These are phyloP conservation scores for Unio delphinus DNA, from an alignment of 2,888 invertebrate species.

Conservation along the genomic window DNA sequence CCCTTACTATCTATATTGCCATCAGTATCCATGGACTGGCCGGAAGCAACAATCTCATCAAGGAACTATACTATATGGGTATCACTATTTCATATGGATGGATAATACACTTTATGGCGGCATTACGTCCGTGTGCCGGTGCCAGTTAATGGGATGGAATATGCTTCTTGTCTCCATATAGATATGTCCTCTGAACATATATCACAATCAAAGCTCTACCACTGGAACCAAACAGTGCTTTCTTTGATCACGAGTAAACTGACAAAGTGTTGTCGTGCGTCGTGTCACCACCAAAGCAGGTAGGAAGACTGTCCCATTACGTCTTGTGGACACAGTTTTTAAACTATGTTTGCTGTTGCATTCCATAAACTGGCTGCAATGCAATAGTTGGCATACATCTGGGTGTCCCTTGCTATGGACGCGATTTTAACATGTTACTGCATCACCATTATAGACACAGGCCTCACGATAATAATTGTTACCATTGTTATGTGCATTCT, in stretches of 20 bases:
- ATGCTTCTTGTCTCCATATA: conserved; percentile 4
- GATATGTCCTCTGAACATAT: conserved; percentile 14
- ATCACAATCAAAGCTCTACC: conserved; percentile 18
- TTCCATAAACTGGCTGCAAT: too few species aligned
- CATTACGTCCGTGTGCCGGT: neutral
- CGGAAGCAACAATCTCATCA: conserved; percentile 7
- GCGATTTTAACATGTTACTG: too few species aligned
- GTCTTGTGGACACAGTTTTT: neutral
- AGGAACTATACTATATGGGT: neutral
- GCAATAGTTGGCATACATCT: too few species aligned
- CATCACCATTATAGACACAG: too few species aligned
- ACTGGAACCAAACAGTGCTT: conserved; percentile 7
- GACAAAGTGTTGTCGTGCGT: conserved; percentile 16
- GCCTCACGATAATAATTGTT: too few species aligned
- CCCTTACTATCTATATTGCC: conserved; percentile 10
- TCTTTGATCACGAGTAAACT: conserved; percentile 9
- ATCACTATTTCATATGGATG: conserved; percentile 12
- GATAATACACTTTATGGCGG: conserved; percentile 7
- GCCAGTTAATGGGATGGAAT: conserved; percentile 6
- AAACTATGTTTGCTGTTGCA: too few species aligned
- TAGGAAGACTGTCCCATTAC: neutral
- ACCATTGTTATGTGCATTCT: too few species aligned
- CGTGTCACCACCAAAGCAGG: neutral
- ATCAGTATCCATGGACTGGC: conserved; percentile 1
- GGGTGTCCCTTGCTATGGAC: too few species aligned